Conservation (phyloP, 2,797 vertebrate genomes). For the Siniperca obscura region DNA sequence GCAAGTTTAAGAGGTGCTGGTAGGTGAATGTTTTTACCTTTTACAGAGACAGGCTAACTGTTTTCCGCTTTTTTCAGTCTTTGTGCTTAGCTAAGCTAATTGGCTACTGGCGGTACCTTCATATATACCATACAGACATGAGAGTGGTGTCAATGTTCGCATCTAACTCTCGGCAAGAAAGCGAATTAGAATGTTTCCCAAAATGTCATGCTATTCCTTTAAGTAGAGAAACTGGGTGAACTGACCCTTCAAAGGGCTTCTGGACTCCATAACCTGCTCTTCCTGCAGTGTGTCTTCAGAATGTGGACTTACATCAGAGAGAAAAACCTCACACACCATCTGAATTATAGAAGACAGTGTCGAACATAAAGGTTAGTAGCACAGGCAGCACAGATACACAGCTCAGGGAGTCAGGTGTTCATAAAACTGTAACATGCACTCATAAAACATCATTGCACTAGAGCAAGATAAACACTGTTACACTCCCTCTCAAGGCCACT, state of each 20-base stretch:
- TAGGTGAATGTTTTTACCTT: background rate
- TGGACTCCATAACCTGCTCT: too few species aligned
- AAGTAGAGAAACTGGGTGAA: background rate
- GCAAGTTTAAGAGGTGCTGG: background rate
- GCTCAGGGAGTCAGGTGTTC: conserved; percentile 51
- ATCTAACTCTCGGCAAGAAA: background rate
- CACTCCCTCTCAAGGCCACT: conserved; percentile 45
- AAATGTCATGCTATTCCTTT: background rate
- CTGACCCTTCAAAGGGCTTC: conserved; percentile 4
- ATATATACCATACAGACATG: background rate
- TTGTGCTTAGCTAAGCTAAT: background rate
- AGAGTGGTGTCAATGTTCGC: background rate
- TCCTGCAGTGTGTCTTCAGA: background rate
- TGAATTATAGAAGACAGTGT: conserved; percentile 46
- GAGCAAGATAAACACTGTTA: conserved; percentile 54
- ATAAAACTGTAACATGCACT: conserved; percentile 54
- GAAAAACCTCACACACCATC: background rate
- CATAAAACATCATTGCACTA: conserved; percentile 61
- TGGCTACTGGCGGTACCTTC: too few species aligned
- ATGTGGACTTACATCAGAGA: background rate
- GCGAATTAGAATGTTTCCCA: background rate
- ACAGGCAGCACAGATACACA: conserved; percentile 14
- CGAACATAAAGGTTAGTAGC: conserved; percentile 40
- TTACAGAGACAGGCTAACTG: background rate
- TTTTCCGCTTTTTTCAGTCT: background rate